Conservation (phyloP, 1,140 invertebrate species). For the Aporrectodea caliginosa region DNA sequence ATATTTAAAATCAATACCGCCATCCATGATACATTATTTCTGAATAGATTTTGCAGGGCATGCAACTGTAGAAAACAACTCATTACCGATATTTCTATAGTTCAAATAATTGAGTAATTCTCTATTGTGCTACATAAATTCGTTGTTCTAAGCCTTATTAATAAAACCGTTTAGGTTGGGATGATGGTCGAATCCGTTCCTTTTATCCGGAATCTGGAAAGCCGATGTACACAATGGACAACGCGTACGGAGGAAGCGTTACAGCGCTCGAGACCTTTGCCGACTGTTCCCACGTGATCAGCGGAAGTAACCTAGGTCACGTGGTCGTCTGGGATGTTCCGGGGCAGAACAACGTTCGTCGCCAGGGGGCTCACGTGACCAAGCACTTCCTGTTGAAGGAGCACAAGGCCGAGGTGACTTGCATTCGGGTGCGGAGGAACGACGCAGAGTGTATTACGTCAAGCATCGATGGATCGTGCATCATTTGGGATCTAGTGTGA, state of each 20-base stretch:
- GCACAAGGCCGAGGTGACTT: conserved; percentile 79
- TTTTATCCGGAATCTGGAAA: conserved; percentile 77
- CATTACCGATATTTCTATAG: no score
- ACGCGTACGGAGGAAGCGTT: conserved; percentile 81
- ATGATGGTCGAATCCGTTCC: conserved; percentile 68
- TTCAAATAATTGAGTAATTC: no score
- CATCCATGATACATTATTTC: no score
- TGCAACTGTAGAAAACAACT: no score
- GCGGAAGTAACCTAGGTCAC: conserved; percentile 57
- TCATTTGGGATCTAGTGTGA: conserved; percentile 77
- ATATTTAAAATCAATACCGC: no score
- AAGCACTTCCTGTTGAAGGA: conserved; percentile 68
- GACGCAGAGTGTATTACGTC: conserved; percentile 78
- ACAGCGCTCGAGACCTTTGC: conserved; percentile 71
- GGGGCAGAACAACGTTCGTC: conserved; percentile 19
- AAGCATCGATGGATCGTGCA: conserved; percentile 81
- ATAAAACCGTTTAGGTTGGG: no score
- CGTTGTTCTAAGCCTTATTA: no score
- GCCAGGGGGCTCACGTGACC: conserved; percentile 32
- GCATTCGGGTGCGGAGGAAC: conserved; percentile 70
- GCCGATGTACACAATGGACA: conserved; percentile 72
- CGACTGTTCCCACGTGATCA: conserved; percentile 70
- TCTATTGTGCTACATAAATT: no score
- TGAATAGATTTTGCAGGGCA: no score
- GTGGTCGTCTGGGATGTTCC: conserved; percentile 25